Evolutionary conservation across 2,888 invertebrate species (phyloP), one percentile per base, ranked within the genome.

Genomic region (Alentia gelatinosa): DNA sequence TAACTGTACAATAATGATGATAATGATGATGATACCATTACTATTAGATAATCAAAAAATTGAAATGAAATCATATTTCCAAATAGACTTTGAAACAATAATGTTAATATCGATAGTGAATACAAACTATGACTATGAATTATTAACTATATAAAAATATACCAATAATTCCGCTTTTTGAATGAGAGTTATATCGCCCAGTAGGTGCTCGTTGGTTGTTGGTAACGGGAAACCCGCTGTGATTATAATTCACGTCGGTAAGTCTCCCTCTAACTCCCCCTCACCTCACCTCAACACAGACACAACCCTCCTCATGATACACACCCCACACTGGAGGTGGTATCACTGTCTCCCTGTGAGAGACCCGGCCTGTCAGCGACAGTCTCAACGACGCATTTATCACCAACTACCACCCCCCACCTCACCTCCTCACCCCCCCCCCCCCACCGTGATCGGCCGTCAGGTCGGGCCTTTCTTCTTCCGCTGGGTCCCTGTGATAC

Each of bases 341-440:
- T 19, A 79, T 79, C 15, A 79, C 79, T 79, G 12, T n/a, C n/a
- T n/a, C n/a, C 9, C 23, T 79, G 79, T 79, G 39, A 79, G 37
- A 79, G 79, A 79, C 5, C 37, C 79, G 4, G 37, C 79, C 79
- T 79, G 79, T 79, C 79, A 79, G 19, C n/a, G 39, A 79, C 39
- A 39, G 79, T 35, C 39, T 79, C 39, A 39, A 15, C 23, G 39
- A 39, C 23, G 39, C 79, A 79, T 79, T 79, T 37, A 79, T 79
- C 79, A 79, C 9, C 1, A 23, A 9, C 15, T 37, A n/a, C 35
- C 35, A 79, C 39, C 79, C 39, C 39, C 63, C 63, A n/a, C 63
- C 15, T n/a, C 63, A 9, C 26, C 63, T 26, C 63, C n/a, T n/a
- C 63, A 63, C 63, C 63, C 63, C 47, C 9, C 19, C n/a, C n/a